These are phyloP conservation scores for Formica exsecta DNA, from an alignment of 1,140 invertebrate genomes.

Conservation along the genomic window DNA sequence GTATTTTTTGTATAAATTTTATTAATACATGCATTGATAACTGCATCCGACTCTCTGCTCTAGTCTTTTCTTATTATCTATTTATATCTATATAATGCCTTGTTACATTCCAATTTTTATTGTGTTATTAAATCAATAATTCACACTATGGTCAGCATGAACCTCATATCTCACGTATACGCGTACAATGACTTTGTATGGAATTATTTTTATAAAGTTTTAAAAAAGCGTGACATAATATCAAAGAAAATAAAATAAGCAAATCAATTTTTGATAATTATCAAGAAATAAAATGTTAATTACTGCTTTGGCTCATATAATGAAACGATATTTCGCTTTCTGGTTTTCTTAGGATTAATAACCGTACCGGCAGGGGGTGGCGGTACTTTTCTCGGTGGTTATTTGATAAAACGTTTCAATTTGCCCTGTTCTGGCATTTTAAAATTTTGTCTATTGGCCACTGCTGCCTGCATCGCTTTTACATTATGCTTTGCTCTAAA, in stretches of 20 bases:
- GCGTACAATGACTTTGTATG: not conserved
- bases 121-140: constrained; percentile 10
- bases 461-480: constrained; percentile 88
- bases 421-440: constrained; percentile 92
- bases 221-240: not conserved
- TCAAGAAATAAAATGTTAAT: not conserved
- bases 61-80: too few relatives aligned
- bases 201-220: constrained; percentile 11
- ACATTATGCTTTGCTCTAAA: constrained; percentile 90
- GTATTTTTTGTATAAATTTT: too few relatives aligned
- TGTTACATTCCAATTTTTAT: too few relatives aligned
- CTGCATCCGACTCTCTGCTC: too few relatives aligned
- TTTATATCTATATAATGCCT: too few relatives aligned
- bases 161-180: not conserved
- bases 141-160: not conserved
- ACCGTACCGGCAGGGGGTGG: constrained; percentile 92
- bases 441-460: constrained; percentile 90
- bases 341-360: constrained; percentile 87
- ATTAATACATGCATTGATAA: too few relatives aligned
- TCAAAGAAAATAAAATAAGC: not conserved
- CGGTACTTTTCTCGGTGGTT: constrained; percentile 93
- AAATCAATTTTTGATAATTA: not conserved
- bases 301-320: not conserved
- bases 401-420: constrained; percentile 91
- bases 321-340: not conserved